Conservation (phyloP, 2,113 vertebrate genomes). For the Varanus salvator region DNA sequence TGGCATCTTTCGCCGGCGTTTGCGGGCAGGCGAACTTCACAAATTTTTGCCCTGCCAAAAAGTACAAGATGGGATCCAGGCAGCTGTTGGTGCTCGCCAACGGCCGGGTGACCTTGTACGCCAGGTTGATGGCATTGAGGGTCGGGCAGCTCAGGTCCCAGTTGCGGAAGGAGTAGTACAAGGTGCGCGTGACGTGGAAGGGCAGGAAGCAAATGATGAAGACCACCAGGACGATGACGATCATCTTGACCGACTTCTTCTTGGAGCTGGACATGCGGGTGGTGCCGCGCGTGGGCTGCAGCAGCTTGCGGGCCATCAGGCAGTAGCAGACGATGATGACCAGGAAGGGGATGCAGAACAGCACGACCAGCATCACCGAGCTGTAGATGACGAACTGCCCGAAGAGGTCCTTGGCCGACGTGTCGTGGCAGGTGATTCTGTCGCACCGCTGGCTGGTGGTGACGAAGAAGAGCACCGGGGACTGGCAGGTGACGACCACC, state of each 20-base stretch:
- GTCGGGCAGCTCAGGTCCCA: constrained; percentile 86
- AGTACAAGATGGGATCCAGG: constrained; percentile 94
- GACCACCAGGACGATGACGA: constrained; percentile 87
- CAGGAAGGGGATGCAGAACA: constrained; percentile 89
- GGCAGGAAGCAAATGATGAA: constrained; percentile 95
- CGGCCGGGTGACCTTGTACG: constrained; percentile 94
- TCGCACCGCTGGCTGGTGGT: constrained; percentile 73
- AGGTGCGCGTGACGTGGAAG: constrained; percentile 92
- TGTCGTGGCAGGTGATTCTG: constrained; percentile 88
- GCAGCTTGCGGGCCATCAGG: constrained; percentile 88
- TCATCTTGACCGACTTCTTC: constrained; percentile 95
- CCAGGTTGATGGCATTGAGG: constrained; percentile 87
- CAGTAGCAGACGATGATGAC: constrained; percentile 89
- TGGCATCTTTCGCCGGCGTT: constrained; percentile 22
- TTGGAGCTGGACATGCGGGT: constrained; percentile 80
- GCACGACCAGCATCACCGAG: constrained; percentile 84
- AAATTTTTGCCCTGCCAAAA: constrained; percentile 89
- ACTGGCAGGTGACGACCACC: constrained; percentile 85
- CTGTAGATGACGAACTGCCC: constrained; percentile 90
- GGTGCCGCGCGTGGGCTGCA: constrained; percentile 76
- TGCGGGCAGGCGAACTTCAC: constrained; percentile 71
- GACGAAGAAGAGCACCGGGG: constrained; percentile 90
- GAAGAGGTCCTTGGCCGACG: constrained; percentile 88
- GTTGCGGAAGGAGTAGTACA: constrained; percentile 92
- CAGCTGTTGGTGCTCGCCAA: constrained; percentile 95